Base-by-base conservation (phyloP, 2,888 invertebrate species). In the Chalcis sispes region DNA sequence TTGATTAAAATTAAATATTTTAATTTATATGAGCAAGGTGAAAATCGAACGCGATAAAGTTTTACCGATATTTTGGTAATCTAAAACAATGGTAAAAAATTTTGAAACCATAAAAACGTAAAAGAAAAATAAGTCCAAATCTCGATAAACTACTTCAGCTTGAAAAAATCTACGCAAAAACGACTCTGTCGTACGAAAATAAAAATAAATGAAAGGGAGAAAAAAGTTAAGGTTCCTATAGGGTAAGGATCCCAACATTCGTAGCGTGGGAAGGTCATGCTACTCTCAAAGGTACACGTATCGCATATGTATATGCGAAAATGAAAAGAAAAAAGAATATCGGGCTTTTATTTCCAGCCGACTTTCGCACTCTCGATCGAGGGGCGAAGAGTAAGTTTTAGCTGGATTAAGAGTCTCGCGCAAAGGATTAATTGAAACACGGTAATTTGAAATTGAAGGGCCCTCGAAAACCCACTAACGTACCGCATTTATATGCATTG, bases 361-460 rank as follows among this genome's bases (percentile, higher is more conserved):
- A 29, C 20, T 18, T 1, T 20, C 25, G 54, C 54, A 15, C 29
- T 15, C 23, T 18, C 52, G 23, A 20, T 20, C 52, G 4, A 18
- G 18, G 32, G n/a, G 32, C 7, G 32, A 3, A 15, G 52, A 15
- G 42, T 10, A 27, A 23, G 27, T 1, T 40, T 18, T 42, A 8
- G 77, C n/a, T n/a, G n/a, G n/a, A n/a, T n/a, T n/a, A n/a, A n/a
- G n/a, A n/a, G n/a, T n/a, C n/a, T n/a, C n/a, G n/a, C 71, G 76
- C 72, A 69, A 80, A 79, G 76, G 81, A 82, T 82, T 83, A 82
- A 83, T 81, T 82, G 82, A 81, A 81, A 80, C 77, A 76, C 78
- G 56, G 69, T 80, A 81, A 79, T n/a, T n/a, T n/a, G n/a, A n/a
- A n/a, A n/a, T 79, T 81, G 80, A 75, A 80, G 73, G 76, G 77